Evolutionary conservation across 2,797 vertebrate species (phyloP), one percentile per base, ranked within the genome.

Genomic region (Trematomus bernacchii): DNA sequence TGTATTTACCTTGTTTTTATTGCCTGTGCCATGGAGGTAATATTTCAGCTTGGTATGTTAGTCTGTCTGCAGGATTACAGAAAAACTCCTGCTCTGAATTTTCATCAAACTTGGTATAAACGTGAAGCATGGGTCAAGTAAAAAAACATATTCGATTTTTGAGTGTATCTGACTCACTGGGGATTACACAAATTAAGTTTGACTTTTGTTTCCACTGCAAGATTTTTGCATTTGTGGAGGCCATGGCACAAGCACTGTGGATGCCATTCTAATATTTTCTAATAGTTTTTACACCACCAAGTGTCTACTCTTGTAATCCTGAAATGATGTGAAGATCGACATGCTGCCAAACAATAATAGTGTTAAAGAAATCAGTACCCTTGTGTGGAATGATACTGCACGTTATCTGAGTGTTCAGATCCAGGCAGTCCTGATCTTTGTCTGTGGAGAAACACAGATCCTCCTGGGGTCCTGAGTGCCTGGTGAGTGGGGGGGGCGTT

Each of bases 401-500:
- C 14, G 85, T 15, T 1, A 81, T 80, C 83, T 84, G 92, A 4
- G 86, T 46, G 81, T 68, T 92, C 60, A 95, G 80, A 47, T 95
- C 93, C 76, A 94, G 80, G 58, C 94, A 95, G 91, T 95, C 92
- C 66, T 96, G 94, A 83, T 96, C 95, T 75, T 95, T 95, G 76
- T 96, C 95, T 0, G 94, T 94, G 6, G 95, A 95, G 46, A 94
- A 95, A 64, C 94, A 95, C 65, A 95, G 91, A 80, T 95, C 94
- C 89, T 95, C 94, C 87, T 95, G 94, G 0, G 94, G 95, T 19
- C 94, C 94, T 3, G 95, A 95, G 71, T 95, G 94, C 65, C 95
- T 86, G 0, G 95, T 95, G 64, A 95, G 94, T 0, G 94, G 95
- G 1, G 95, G 1, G 3, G 92, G n/a, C 93, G 2, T 93, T 95